Conservation (phyloP, 2,797 vertebrate species). For the Meriones psammophilus region DNA sequence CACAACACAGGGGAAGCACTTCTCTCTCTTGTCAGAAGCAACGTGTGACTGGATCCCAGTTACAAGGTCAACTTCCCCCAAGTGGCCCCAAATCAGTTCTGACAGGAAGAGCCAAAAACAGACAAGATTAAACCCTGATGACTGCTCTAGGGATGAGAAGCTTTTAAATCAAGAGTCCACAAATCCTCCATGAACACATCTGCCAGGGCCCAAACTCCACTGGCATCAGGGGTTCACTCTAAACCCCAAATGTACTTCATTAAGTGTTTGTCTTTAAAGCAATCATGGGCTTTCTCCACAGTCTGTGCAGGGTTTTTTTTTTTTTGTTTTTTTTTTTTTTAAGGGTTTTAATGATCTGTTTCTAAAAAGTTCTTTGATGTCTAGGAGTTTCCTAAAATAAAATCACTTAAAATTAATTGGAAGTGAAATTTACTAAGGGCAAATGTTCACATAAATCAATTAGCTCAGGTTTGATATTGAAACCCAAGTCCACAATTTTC, state of each 20-base stretch:
- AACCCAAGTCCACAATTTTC: constrained; percentile 44
- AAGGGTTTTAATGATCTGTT: constrained; percentile 51
- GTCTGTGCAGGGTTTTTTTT: not conserved
- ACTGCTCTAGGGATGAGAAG: constrained; percentile 52
- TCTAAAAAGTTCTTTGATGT: constrained; percentile 61
- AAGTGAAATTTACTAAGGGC: constrained; percentile 73
- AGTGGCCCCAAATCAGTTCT: constrained; percentile 50
- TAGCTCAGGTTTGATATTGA: constrained; percentile 49
- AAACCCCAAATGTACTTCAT: constrained; percentile 53
- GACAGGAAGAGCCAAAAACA: constrained; percentile 56
- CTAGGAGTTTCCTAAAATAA: constrained; percentile 60
- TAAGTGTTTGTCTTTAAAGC: constrained; percentile 55
- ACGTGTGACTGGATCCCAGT: constrained; percentile 22
- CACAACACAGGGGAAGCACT: not conserved
- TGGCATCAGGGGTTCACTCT: constrained; percentile 41
- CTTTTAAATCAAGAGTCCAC: constrained; percentile 71
- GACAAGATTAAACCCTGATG: constrained; percentile 62
- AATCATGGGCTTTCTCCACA: not conserved
- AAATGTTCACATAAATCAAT: constrained; percentile 66
- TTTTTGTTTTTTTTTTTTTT: constrained; percentile 55
- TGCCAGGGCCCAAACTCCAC: constrained; percentile 58
- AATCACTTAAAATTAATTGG: constrained; percentile 75
- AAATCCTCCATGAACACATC: constrained; percentile 70
- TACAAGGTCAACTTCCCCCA: constrained; percentile 67
- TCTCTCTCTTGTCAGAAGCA: not conserved